phyloP scores from a whole-genome alignment of 2,113 vertebrate genomes.

The Lophochroa leadbeateri region DNA sequence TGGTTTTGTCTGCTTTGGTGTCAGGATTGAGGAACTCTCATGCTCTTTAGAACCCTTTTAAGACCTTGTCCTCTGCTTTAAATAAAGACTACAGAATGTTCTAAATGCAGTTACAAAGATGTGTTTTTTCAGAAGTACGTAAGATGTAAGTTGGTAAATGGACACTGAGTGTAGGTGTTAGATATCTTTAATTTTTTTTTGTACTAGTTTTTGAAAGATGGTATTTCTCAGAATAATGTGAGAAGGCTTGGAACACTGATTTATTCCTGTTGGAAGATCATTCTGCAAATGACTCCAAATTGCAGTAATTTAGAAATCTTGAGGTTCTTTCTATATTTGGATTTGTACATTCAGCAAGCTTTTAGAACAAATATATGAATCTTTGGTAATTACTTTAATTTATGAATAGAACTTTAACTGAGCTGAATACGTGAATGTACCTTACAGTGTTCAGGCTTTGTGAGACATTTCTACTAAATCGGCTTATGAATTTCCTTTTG shows the following conservation, averaged over 20 bases:
- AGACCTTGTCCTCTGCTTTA: neutral
- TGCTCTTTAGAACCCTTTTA: neutral
- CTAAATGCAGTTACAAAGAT: neutral
- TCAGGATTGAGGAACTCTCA: neutral
- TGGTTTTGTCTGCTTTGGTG: neutral
- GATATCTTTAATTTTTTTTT: neutral
- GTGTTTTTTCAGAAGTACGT: neutral
- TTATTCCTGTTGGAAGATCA: slow-evolving; percentile 43
- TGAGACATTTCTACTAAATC: slow-evolving; percentile 46
- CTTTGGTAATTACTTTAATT: slow-evolving; percentile 48
- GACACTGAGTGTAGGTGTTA: neutral
- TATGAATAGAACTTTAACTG: slow-evolving; percentile 40
- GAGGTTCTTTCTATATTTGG: slow-evolving; percentile 51
- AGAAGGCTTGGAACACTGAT: slow-evolving; percentile 9
- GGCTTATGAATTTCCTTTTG: slow-evolving; percentile 60
- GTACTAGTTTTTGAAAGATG: neutral
- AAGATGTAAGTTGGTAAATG: neutral
- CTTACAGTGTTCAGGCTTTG: slow-evolving; percentile 30
- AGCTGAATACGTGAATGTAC: slow-evolving; percentile 44
- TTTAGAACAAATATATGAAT: slow-evolving; percentile 47
- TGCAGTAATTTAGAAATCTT: slow-evolving; percentile 57
- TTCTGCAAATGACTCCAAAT: slow-evolving; percentile 52
- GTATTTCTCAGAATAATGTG: slow-evolving; percentile 34
- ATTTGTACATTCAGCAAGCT: slow-evolving; percentile 42
- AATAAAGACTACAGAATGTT: neutral